Evolutionary conservation across 2,113 vertebrate genomes (phyloP), one percentile per base, ranked within the genome.

Genomic region (Lasiurus cinereus): DNA sequence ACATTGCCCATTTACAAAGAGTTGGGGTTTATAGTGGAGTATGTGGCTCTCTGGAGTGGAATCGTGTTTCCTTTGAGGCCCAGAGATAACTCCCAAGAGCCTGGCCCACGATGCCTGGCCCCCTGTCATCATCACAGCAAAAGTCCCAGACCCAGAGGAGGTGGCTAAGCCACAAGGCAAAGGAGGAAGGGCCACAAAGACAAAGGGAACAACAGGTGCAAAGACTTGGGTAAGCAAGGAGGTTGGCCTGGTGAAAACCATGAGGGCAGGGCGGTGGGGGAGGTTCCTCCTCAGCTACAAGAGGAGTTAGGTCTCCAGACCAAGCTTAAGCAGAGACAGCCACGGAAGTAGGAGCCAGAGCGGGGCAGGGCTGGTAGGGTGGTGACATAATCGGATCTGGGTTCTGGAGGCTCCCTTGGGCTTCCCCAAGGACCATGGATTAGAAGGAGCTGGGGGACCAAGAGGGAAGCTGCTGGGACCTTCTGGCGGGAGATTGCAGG

Each of bases 341-440:
- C 8, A 0, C 14, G 18, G 24, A 15, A 27, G 13, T 22, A 56
- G 46, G 54, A 36, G 52, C 56, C 16, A 4, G 33, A 12, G 33
- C 0, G 9, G 9, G 10, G 9, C 6, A 2, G 24, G 39, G 52
- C 21, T 6, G 22, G 56, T 0, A 4, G 62, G 27, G 29, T 15
- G 22, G 80, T 6, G n/a, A 62, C 27, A 4, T 3, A 4, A 10
- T 33, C 8, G 3, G 39, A 27, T 43, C 70, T 64, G 76, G 10
- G 24, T 56, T 74, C 66, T 31, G 54, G 74, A 54, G 87, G 13
- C 29, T 27, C 18, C 18, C 0, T 3, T 6, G 76, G 66, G 66
- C 13, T 12, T 39, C 36, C 8, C 22, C 11, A 13, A 39, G 50
- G 64, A 43, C 29, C 29, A 8, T 10, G 69, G 29, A 8, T 24